Conservation (phyloP, 1,140 invertebrate genomes). For the Neodiprion pinetum region DNA sequence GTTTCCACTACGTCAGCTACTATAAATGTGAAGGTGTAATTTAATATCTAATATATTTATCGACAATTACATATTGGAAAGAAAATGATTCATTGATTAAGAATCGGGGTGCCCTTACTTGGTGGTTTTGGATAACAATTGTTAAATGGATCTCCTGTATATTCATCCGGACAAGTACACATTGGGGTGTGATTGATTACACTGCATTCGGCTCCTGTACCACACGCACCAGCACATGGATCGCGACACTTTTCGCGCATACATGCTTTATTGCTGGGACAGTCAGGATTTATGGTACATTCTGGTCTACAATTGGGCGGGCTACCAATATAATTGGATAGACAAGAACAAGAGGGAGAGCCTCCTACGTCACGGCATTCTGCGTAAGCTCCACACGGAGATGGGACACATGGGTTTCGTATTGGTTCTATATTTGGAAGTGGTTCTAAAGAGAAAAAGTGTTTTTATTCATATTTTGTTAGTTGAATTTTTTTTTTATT, state of each 20-base stretch:
- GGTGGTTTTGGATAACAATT: conserved; percentile 46
- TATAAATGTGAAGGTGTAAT: conserved; percentile 9
- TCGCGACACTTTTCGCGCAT: conserved; percentile 52
- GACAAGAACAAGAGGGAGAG: conserved; percentile 51
- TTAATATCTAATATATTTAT: neutral
- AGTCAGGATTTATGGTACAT: conserved; percentile 58
- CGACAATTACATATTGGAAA: neutral
- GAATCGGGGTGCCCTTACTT: neutral
- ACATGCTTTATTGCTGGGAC: conserved; percentile 49
- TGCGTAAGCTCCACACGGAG: conserved; percentile 62
- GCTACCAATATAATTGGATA: conserved; percentile 49
- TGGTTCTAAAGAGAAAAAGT: conserved; percentile 26
- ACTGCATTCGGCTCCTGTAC: conserved; percentile 58
- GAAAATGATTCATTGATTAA: neutral
- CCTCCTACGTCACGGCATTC: conserved; percentile 53
- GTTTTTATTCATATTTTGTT: conserved; percentile 26
- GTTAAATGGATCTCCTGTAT: conserved; percentile 61
- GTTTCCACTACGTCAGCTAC: conserved; percentile 25
- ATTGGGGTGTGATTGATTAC: conserved; percentile 57
- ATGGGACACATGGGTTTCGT: conserved; percentile 54
- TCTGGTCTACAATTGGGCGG: conserved; percentile 57
- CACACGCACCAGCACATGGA: conserved; percentile 57
- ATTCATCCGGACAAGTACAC: conserved; percentile 60
- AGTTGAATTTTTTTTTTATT: no score
- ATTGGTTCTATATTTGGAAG: conserved; percentile 32